Base-by-base conservation (phyloP, 2,113 vertebrate genomes). In the Stercorarius parasiticus region DNA sequence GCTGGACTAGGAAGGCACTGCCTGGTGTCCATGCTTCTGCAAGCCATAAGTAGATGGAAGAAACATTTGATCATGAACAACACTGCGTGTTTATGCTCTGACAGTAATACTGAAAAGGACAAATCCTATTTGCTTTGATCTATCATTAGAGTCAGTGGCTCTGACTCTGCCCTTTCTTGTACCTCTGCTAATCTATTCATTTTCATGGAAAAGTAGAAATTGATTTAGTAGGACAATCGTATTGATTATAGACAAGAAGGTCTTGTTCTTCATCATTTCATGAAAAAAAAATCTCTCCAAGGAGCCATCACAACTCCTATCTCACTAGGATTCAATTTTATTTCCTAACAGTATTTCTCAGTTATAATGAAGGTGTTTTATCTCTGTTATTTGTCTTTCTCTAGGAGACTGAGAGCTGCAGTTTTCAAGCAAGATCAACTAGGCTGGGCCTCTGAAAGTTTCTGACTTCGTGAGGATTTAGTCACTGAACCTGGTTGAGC, bases 191-290 rank as follows among this genome's bases (percentile, higher is more conserved):
- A 89, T 82, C 29, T 81, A 72, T 64, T 86, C 16, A 86, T 93
- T 97, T 91, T 92, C 90, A 77, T 69, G 83, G 66, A 77, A 92
- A 91, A 89, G 26, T 52, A 93, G 91, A 91, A 88, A 94, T 21
- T 73, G 20, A 80, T 94, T 92, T 95, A 86, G 71, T 59, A 69
- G 45, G 67, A 76, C 52, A 72, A 32, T 55, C 8, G 1, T 76
- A 80, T 77, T 64, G 90, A 64, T 90, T 95, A 88, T 72, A 83
- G 80, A 83, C 43, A 71, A 94, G 52, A 85, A n/a, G 25, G 9
- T 59, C 85, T 90, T 79, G 34, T 76, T 82, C 56, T 92, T 90
- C 62, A 82, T 92, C 15, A 55, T 88, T 90, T 92, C 5, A 76
- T 82, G 58, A 66, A 81, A 81, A 91, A 61, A 70, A 79, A 79